These are phyloP conservation scores for Enteromius anoplus DNA, from an alignment of 2,797 vertebrate genomes.

Conservation along the genomic window DNA sequence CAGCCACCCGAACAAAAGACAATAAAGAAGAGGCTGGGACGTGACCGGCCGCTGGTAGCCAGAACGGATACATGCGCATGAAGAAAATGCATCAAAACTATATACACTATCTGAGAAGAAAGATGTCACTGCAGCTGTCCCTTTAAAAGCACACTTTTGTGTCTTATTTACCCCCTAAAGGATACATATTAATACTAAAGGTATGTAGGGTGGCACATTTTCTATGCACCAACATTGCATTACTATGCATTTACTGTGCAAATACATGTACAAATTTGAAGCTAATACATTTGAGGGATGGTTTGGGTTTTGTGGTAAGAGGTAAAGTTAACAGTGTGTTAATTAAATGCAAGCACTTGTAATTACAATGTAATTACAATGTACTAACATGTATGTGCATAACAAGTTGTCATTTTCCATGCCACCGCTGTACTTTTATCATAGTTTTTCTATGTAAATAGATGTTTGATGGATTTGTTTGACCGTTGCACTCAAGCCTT, in stretches of 20 bases:
- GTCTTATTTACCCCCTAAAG: not conserved
- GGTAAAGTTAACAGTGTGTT: not conserved
- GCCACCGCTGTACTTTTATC: not conserved
- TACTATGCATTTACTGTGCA: not conserved
- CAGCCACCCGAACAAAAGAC: conserved; percentile 78
- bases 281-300: not conserved
- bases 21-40: conserved; percentile 75
- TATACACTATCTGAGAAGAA: not conserved
- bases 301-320: not conserved
- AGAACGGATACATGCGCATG: not conserved
- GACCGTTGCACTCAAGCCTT: not conserved
- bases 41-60: not conserved
- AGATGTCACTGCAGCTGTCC: not conserved
- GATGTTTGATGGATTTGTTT: not conserved
- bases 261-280: not conserved
- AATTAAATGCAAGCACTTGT: not conserved
- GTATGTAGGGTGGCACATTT: not conserved
- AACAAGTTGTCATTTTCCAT: not conserved
- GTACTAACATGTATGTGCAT: not conserved
- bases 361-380: not conserved
- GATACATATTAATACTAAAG: not conserved
- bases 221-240: not conserved
- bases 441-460: not conserved
- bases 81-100: not conserved
- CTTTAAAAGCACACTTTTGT: not conserved